These are phyloP conservation scores for Therioaphis trifolii DNA, from an alignment of 2,888 invertebrate species.

Conservation along the genomic window DNA sequence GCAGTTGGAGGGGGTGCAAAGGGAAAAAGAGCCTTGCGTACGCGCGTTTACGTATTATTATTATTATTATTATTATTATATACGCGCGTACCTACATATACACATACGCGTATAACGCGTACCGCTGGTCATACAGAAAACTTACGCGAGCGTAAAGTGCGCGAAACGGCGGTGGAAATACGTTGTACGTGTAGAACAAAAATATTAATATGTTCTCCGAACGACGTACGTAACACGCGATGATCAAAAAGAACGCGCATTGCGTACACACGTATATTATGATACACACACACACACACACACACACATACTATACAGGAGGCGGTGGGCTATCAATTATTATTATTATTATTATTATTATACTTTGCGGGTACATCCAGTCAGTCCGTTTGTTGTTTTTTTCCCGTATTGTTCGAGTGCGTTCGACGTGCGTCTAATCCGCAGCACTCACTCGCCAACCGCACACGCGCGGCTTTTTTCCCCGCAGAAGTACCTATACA, in stretches of 20 bases:
- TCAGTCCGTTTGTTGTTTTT: neutral
- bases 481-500: neutral
- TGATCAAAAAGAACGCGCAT: constrained; percentile 12
- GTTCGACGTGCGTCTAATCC: neutral
- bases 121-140: constrained; percentile 7
- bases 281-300: too few relatives aligned
- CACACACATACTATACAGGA: too few relatives aligned
- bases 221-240: neutral
- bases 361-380: too few relatives aligned
- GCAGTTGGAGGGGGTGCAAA: too few relatives aligned
- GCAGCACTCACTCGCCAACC: neutral
- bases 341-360: too few relatives aligned
- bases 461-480: neutral
- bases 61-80: neutral
- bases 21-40: neutral
- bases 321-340: too few relatives aligned
- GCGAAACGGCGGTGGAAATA: neutral
- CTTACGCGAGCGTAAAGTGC: neutral
- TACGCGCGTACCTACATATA: neutral
- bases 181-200: neutral
- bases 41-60: too few relatives aligned
- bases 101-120: neutral
- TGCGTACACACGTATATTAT: neutral
- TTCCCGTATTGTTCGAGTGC: neutral
- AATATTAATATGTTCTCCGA: too few relatives aligned